Base-by-base conservation (phyloP, 2,113 vertebrate genomes). In the Rhinoptilus africanus region DNA sequence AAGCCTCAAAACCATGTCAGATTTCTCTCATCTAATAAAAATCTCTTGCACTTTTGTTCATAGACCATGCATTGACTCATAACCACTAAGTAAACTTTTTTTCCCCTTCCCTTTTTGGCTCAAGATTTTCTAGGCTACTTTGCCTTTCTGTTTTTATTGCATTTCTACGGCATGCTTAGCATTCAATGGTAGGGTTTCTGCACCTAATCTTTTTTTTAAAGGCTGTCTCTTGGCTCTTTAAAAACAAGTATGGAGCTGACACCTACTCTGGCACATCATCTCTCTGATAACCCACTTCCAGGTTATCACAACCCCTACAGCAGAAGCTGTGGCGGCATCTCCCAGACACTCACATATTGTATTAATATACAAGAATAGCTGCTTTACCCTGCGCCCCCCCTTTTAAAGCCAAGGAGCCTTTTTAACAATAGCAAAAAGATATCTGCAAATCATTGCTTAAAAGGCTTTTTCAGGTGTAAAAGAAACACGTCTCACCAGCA, bases 21-120 rank as follows among this genome's bases (percentile, higher is more conserved):
- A 85, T 83, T 95, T 95, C 81, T 94, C 71, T 96, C 43, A 88
- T 81, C 57, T 92, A 91, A 94, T 84, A 93, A 84, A 94, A 18
- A 28, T 88, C 74, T 96, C 88, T 85, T 80, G 95, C 27, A 90
- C 83, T 62, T 67, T 78, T 93, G 86, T 95, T 92, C 93, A 78
- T 93, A 92, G 37, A 63, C 45, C 37, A 66, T 84, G 60, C 83
- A 92, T 90, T 96, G 95, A 97, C 91, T 80, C 92, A 75, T 69
- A 72, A 86, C 72, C 62, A 92, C 50, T 96, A 96, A 96, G 90
- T 87, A 97, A 98, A 69, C 84, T 89, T 86, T 91, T 56, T 47
- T 91, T 78, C 7, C 0, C 7, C 45, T 51, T 75, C 67, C 14
- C 13, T 12, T 35, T 95, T 93, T 96, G 93, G 63, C 37, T 93